Conservation (phyloP, 2,797 vertebrate genomes). For the Gorsachius magnificus region DNA sequence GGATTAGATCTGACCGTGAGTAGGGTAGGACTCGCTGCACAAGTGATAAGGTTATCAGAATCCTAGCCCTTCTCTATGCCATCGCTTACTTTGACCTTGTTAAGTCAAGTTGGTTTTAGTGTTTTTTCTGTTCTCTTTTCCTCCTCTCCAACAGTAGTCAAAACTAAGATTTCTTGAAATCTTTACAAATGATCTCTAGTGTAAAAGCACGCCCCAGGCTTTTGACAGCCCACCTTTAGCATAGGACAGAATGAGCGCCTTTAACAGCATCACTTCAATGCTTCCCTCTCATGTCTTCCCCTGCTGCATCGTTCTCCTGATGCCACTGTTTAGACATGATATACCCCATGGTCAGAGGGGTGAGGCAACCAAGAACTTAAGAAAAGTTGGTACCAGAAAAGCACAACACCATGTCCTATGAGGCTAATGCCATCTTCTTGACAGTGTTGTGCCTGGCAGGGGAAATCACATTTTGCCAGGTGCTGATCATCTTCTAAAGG, state of each 20-base stretch:
- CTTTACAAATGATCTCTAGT: not conserved
- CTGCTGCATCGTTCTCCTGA: not conserved
- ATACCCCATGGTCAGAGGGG: not conserved
- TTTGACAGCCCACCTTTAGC: not conserved
- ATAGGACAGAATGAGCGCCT: not conserved
- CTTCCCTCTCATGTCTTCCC: not conserved
- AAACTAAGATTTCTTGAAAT: not conserved
- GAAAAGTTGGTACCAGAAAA: not conserved
- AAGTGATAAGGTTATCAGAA: constrained; percentile 58
- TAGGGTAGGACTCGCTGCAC: not conserved
- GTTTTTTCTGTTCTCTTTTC: not conserved
- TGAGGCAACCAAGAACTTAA: not conserved
- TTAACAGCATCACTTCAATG: not conserved
- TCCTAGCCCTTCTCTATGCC: not conserved
- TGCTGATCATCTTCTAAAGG: not conserved
- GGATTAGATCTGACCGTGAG: constrained; percentile 22
- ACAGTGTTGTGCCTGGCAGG: not conserved
- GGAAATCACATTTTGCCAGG: not conserved
- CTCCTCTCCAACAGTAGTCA: not conserved
- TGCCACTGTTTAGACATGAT: not conserved
- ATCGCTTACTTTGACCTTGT: not conserved
- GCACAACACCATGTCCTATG: not conserved
- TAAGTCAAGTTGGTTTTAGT: not conserved
- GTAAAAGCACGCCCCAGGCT: not conserved
- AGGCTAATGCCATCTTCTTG: not conserved